phyloP scores from a whole-genome alignment of 2,888 invertebrate species.

The Chrysodeixis includens region DNA sequence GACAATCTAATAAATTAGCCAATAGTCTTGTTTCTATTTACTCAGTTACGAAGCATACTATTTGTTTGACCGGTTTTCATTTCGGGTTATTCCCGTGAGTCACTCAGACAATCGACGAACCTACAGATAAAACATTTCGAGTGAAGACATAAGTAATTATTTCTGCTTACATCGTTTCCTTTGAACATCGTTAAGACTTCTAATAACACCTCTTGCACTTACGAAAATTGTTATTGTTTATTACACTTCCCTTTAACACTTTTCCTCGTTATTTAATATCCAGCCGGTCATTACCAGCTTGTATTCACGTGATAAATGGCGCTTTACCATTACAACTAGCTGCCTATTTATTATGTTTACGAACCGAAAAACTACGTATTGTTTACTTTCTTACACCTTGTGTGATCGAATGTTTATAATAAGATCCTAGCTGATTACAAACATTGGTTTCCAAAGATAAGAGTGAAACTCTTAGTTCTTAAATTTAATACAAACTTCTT shows the following conservation, averaged over 20 bases:
- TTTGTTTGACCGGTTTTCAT: not conserved
- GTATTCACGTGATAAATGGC: not conserved
- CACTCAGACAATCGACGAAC: not conserved
- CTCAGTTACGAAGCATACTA: not conserved
- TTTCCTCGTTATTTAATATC: slow-evolving; percentile 3
- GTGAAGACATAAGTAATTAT: not conserved
- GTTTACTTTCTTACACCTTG: not conserved
- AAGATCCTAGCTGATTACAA: not conserved
- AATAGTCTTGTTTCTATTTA: not conserved
- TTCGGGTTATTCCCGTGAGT: slow-evolving; percentile 1
- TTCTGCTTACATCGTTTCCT: not conserved
- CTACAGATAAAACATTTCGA: too few relatives aligned
- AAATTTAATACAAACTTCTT: not conserved
- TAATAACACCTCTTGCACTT: not conserved
- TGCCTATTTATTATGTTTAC: slow-evolving; percentile 8
- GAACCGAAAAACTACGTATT: slow-evolving; percentile 2
- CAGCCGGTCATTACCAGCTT: slow-evolving; percentile 3
- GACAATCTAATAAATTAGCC: not conserved
- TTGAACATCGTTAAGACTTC: not conserved
- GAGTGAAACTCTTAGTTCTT: not conserved
- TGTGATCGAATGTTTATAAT: not conserved
- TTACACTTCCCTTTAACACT: too few relatives aligned
- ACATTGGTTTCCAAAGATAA: not conserved
- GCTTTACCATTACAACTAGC: not conserved
- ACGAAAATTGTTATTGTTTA: not conserved